Evolutionary conservation across 2,888 invertebrate genomes (phyloP).

Genomic region (Apamea epomidion): DNA sequence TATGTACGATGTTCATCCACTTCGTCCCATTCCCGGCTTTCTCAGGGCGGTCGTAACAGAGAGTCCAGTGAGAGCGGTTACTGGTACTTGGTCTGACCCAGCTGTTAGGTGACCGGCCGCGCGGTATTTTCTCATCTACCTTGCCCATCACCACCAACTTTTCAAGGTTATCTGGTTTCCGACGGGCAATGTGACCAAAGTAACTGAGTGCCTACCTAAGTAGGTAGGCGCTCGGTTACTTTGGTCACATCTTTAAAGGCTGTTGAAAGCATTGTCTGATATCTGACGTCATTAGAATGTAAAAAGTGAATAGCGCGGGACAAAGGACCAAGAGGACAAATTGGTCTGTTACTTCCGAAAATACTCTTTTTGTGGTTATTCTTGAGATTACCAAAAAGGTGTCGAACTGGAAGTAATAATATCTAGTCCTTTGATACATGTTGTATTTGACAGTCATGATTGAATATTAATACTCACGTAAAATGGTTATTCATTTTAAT

Average conservation of each 20-base stretch:
- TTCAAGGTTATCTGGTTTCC: not conserved
- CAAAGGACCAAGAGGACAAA: constrained; percentile 9
- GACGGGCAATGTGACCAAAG: not conserved
- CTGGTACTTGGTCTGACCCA: not conserved
- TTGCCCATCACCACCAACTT: not conserved
- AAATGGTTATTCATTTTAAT: not conserved
- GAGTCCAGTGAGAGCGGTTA: not conserved
- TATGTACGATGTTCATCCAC: not conserved
- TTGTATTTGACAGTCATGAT: not conserved
- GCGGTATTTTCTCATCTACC: not conserved
- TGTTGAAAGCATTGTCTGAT: constrained; percentile 5
- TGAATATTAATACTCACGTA: not conserved
- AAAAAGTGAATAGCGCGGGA: constrained; percentile 9
- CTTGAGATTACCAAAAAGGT: constrained; percentile 48
- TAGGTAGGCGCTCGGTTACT: too few relatives aligned
- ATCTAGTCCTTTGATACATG: constrained; percentile 11
- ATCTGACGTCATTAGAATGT: constrained; percentile 21
- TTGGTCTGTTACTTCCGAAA: constrained; percentile 28
- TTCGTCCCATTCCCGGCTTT: not conserved
- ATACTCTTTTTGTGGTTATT: constrained; percentile 32
- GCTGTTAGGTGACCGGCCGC: not conserved
- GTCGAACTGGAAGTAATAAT: constrained; percentile 5
- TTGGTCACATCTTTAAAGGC: constrained; percentile 1
- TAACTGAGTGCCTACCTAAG: not conserved
- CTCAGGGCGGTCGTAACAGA: not conserved